A percentile compares a stretch with the other conserved stretches of the same genome.
Evolutionary conservation across 2,113 vertebrate genomes (phyloP).

Genomic region (Pterocles gutturalis): DNA sequence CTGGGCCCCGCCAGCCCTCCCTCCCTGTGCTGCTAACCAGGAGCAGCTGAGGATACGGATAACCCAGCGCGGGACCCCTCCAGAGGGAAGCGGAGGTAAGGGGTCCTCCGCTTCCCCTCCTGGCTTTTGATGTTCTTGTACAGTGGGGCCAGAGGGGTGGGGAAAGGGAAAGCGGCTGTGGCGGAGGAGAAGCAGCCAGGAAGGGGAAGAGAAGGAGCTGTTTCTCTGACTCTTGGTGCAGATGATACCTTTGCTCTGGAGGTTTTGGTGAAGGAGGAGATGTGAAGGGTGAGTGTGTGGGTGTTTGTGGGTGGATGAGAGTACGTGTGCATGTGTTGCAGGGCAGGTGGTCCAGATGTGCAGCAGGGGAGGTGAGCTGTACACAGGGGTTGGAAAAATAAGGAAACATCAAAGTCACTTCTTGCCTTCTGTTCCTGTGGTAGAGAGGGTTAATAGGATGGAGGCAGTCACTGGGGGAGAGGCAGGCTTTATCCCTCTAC

Average conservation of each 20-base stretch:
- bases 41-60: slow-evolving; percentile 64
- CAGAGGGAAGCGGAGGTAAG: slow-evolving; percentile 17
- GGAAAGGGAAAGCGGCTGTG: background rate
- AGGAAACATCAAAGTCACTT: background rate
- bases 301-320: background rate
- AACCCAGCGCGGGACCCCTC: background rate
- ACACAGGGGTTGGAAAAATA: background rate
- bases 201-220: background rate
- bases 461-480: background rate
- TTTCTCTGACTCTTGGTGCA: background rate
- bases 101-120: background rate
- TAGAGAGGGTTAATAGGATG: background rate
- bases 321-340: background rate
- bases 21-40: background rate
- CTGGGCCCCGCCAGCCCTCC: background rate
- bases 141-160: background rate
- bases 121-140: rapidly evolving
- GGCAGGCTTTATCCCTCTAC: background rate
- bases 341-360: background rate
- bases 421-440: background rate
- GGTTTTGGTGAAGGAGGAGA: background rate
- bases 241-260: background rate
- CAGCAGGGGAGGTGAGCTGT: background rate
- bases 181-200: background rate
- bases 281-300: background rate